Conservation (phyloP, 2,888 invertebrate species). For the Apoda limacodes region DNA sequence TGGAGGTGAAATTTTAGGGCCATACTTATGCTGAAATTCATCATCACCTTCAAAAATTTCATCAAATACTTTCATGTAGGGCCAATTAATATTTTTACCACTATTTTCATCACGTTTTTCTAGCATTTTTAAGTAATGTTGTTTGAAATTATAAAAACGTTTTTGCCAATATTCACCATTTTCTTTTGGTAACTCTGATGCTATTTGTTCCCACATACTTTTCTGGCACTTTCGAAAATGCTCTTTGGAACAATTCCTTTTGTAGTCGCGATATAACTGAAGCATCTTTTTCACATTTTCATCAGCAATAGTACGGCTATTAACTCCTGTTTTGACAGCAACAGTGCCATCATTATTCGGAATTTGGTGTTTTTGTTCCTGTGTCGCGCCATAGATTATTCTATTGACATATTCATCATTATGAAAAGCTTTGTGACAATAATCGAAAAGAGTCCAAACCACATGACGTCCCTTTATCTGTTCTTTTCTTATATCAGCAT, state of each 20-base stretch:
- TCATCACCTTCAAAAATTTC: slow-evolving; percentile 44
- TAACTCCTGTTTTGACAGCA: slow-evolving; percentile 23
- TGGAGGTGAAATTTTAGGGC: slow-evolving; percentile 11
- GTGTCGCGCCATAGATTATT: slow-evolving; percentile 16
- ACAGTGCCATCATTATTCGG: slow-evolving; percentile 9
- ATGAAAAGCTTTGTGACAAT: slow-evolving; percentile 49
- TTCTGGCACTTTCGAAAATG: slow-evolving; percentile 36
- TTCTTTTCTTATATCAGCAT: slow-evolving; percentile 28
- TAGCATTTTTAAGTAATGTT: slow-evolving; percentile 46
- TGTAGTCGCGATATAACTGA: slow-evolving; percentile 30
- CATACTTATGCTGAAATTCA: slow-evolving; percentile 39
- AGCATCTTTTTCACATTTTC: slow-evolving; percentile 45
- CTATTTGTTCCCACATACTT: slow-evolving; percentile 50
- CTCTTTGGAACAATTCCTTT: slow-evolving; percentile 35
- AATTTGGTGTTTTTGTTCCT: neutral
- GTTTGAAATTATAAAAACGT: slow-evolving; percentile 51
- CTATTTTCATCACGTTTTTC: slow-evolving; percentile 34
- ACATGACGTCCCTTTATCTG: slow-evolving; percentile 29
- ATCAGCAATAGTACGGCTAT: slow-evolving; percentile 25
- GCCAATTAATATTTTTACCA: slow-evolving; percentile 37
- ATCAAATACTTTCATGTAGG: slow-evolving; percentile 47
- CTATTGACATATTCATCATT: slow-evolving; percentile 28
- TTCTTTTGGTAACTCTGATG: slow-evolving; percentile 43
- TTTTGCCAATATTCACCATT: slow-evolving; percentile 54
- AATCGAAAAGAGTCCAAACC: slow-evolving; percentile 38